A percentile compares a stretch with the other conserved stretches of the same genome.
phyloP scores from a whole-genome alignment of 2,888 invertebrate species.

The Bimastos eiseni region DNA sequence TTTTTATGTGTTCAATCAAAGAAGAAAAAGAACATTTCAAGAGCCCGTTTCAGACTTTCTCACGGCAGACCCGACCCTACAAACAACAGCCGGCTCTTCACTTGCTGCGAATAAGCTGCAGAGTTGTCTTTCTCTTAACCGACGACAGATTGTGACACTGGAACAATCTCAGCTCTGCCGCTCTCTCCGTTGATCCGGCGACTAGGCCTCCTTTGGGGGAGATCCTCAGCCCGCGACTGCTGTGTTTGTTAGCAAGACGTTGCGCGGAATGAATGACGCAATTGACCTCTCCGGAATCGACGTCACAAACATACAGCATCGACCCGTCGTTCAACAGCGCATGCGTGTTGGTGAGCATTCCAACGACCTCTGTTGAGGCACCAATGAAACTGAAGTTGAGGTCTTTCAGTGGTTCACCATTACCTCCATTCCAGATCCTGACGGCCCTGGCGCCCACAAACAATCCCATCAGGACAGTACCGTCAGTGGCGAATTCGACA shows the following conservation, averaged over 20 bases:
- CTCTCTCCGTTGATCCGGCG: slow-evolving; percentile 34
- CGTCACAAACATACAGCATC: slow-evolving; percentile 38
- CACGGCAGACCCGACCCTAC: background rate
- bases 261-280: slow-evolving; percentile 35
- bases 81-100: background rate
- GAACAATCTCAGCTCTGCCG: slow-evolving; percentile 34
- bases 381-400: slow-evolving; percentile 16
- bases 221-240: slow-evolving; percentile 32
- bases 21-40: background rate
- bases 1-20: background rate
- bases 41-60: background rate
- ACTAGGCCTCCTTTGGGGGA: slow-evolving; percentile 40
- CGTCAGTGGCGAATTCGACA: slow-evolving; percentile 42
- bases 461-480: slow-evolving; percentile 44
- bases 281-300: slow-evolving; percentile 39
- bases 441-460: slow-evolving; percentile 29
- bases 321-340: slow-evolving; percentile 37
- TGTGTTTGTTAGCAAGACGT: slow-evolving; percentile 26
- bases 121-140: slow-evolving; percentile 39
- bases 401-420: slow-evolving; percentile 44
- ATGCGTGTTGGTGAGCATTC: slow-evolving; percentile 46
- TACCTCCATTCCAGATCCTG: slow-evolving; percentile 45
- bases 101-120: slow-evolving; percentile 34
- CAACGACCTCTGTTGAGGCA: slow-evolving; percentile 32
- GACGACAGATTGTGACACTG: slow-evolving; percentile 41